Evolutionary conservation across 2,797 vertebrate species (phyloP).

Genomic region (Myotis planiceps): DNA sequence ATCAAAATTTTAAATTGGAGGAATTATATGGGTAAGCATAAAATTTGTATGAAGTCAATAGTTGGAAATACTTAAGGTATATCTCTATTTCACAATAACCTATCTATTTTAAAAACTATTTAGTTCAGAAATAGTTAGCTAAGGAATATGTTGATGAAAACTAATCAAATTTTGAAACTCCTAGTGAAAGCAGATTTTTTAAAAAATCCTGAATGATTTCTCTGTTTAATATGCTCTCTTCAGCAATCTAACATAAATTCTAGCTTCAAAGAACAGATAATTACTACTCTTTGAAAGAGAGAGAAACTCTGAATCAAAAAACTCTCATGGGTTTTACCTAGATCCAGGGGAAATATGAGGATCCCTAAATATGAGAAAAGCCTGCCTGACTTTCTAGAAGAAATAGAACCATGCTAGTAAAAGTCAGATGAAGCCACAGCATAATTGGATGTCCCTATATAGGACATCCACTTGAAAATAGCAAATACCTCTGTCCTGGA

Average conservation of each 20-base stretch:
- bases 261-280: slow-evolving; percentile 10
- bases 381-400: background rate
- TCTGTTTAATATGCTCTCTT: background rate
- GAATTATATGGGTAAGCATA: background rate
- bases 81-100: background rate
- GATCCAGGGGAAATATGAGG: background rate
- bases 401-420: background rate
- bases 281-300: background rate
- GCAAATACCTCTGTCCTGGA: background rate
- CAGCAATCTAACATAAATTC: background rate
- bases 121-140: slow-evolving; percentile 7
- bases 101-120: background rate
- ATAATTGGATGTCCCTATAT: background rate
- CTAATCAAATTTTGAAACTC: slow-evolving; percentile 10
- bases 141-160: background rate
- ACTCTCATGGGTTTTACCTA: background rate
- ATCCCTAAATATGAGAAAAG: background rate
- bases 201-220: background rate
- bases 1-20: slow-evolving; percentile 36
- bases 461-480: background rate
- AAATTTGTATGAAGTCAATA: background rate
- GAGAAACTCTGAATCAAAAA: background rate
- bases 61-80: background rate
- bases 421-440: background rate
- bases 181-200: background rate